Base-by-base conservation (phyloP, 2,888 invertebrate species). In the Synergus itoensis region DNA sequence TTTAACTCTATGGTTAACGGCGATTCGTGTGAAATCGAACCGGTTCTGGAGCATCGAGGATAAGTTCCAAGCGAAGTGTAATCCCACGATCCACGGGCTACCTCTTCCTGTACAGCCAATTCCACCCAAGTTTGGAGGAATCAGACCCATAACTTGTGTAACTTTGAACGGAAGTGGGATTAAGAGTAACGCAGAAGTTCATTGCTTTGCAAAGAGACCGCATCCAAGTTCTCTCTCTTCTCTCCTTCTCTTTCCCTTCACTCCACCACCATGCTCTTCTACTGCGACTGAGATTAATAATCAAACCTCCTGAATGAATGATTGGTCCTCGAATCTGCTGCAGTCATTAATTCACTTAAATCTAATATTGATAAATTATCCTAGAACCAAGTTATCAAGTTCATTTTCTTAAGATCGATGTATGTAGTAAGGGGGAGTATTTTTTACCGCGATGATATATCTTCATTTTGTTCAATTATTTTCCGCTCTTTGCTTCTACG, bases 51-150 rank as follows among this genome's bases (percentile, higher is more conserved):
- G 65, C 45, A 77, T 77, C 78, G 79, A 80, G 80, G 62, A 80
- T 81, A 84, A 84, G 81, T 84, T 84, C 78, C 80, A 65, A 83
- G 79, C 80, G 76, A 81, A 84, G 83, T 83, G 83, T 84, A 84
- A 84, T 84, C 83, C 83, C 78, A 79, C 81, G 82, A 83, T 84
- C 80, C 80, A 76, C 67, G 79, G 80, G 76, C 79, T 79, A 81
- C 80, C 81, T 73, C 79, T 76, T 67, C 65, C 83, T 79, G 81
- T 83, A 84, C 78, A 81, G 79, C 81, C 83, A 83, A 83, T 83
- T 80, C 81, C 81, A 63, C 64, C 80, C 78, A 83, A 84, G 76
- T 84, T 84, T 73, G 80, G 80, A 78, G 78, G 83, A 84, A 84
- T 82, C 81, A 81, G 73, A 77, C 80, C 78, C 81, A 83, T 83